phyloP scores from a whole-genome alignment of 1,140 invertebrate species.

The Diorhabda sublineata region DNA sequence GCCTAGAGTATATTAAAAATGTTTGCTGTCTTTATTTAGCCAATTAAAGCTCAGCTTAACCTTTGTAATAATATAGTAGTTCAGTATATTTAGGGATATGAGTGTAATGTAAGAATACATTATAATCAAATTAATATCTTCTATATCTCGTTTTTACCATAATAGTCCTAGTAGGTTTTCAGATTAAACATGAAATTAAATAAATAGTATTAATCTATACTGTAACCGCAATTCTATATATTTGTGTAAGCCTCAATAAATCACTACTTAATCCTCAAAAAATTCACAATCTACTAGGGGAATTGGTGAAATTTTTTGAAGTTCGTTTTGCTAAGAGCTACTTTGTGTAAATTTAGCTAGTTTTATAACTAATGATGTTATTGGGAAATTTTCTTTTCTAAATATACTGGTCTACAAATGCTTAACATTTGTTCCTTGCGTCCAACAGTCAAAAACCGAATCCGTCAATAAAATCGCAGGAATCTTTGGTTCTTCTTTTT shows the following conservation, averaged over 20 bases:
- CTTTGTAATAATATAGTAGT: slow-evolving; percentile 33
- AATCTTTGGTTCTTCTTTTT: slow-evolving; percentile 25
- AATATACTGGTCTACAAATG: slow-evolving; percentile 27
- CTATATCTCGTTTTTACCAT: slow-evolving; percentile 4
- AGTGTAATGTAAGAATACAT: slow-evolving; percentile 9
- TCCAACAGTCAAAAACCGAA: slow-evolving; percentile 23
- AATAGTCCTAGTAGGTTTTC: slow-evolving; percentile 14
- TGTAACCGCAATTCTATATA: not conserved
- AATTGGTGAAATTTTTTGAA: slow-evolving; percentile 1
- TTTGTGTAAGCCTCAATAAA: not conserved
- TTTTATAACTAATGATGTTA: slow-evolving; percentile 3
- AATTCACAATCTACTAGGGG: not conserved
- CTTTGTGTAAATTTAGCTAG: slow-evolving; percentile 10
- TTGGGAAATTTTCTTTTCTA: slow-evolving; percentile 16
- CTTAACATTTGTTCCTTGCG: slow-evolving; percentile 23
- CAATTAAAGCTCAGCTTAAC: slow-evolving; percentile 28
- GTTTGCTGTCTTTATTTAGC: slow-evolving; percentile 32
- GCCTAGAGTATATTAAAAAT: slow-evolving; percentile 8
- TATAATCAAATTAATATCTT: slow-evolving; percentile 12
- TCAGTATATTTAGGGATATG: slow-evolving; percentile 24
- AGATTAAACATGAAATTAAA: not conserved
- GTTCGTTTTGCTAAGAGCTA: not conserved
- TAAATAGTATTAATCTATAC: not conserved
- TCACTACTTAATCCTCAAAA: not conserved
- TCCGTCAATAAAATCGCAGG: slow-evolving; percentile 34